Evolutionary conservation across 1,140 invertebrate genomes (phyloP).

Genomic region (Eriosoma lanigerum): DNA sequence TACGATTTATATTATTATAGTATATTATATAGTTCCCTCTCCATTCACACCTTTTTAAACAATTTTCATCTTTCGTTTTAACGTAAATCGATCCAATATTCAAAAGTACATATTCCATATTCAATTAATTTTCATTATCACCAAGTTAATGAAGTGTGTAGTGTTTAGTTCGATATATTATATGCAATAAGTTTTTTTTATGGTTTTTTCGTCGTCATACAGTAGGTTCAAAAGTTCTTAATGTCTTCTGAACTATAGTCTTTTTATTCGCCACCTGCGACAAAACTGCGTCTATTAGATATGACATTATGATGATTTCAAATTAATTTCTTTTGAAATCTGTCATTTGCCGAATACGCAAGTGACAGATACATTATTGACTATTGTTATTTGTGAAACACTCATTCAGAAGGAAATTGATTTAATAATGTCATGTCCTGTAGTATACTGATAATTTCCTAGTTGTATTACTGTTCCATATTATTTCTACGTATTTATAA

Average conservation of each 20-base stretch:
- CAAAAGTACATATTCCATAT: background rate
- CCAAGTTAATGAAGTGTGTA: background rate
- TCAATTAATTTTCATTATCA: background rate
- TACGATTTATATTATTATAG: background rate
- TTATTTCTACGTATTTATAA: background rate
- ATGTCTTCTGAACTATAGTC: too few species aligned
- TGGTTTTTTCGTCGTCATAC: too few species aligned
- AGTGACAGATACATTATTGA: background rate
- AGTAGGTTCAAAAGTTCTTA: too few species aligned
- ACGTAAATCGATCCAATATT: background rate
- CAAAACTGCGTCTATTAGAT: too few species aligned
- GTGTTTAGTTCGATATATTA: too few species aligned
- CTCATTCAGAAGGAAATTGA: background rate
- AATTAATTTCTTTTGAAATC: slow-evolving; percentile 26
- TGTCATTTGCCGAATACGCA: background rate
- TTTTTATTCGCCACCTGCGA: background rate
- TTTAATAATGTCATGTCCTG: background rate
- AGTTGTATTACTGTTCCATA: background rate
- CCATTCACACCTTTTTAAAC: background rate
- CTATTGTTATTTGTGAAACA: background rate
- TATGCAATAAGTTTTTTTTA: too few species aligned
- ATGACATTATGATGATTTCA: background rate
- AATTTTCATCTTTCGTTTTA: background rate
- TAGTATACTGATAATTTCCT: slow-evolving; percentile 5
- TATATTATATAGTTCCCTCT: background rate